A percentile compares a stretch with the other conserved stretches of the same genome.
phyloP scores from a whole-genome alignment of 2,888 invertebrate species.

The Craniophora ligustri region DNA sequence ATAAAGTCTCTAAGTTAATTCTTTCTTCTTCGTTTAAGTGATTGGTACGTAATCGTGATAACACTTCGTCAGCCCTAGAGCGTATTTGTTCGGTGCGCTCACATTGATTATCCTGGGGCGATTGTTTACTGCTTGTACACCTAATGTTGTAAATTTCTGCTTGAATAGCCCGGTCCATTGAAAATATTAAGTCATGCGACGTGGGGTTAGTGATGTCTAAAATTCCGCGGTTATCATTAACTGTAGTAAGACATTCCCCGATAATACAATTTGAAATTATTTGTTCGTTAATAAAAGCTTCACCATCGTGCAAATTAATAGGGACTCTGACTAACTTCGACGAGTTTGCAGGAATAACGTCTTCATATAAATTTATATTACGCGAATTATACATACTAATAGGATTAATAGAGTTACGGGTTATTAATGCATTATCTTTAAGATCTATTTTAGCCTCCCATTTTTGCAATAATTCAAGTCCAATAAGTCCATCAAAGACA shows the following conservation, averaged over 20 bases:
- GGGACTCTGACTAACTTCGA: background rate
- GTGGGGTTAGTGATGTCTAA: background rate
- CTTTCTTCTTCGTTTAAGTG: background rate
- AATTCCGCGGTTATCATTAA: background rate
- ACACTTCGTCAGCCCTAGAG: background rate
- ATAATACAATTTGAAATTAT: background rate
- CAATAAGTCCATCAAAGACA: background rate
- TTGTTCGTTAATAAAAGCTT: background rate
- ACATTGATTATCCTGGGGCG: background rate
- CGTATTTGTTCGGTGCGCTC: background rate
- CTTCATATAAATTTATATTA: background rate
- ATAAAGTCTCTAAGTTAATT: background rate
- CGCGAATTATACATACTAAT: background rate
- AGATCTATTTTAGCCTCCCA: background rate
- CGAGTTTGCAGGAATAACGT: background rate
- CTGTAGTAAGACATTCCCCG: background rate
- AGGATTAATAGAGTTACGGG: background rate
- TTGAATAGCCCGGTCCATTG: background rate
- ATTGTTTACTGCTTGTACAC: too few species aligned
- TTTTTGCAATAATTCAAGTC: background rate
- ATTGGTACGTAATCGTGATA: background rate
- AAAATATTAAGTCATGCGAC: constrained; percentile 2
- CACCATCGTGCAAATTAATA: background rate
- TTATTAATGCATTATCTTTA: background rate
- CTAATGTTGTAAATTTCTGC: background rate